phyloP scores from a whole-genome alignment of 2,888 invertebrate species.

The Thymelicus sylvestris region DNA sequence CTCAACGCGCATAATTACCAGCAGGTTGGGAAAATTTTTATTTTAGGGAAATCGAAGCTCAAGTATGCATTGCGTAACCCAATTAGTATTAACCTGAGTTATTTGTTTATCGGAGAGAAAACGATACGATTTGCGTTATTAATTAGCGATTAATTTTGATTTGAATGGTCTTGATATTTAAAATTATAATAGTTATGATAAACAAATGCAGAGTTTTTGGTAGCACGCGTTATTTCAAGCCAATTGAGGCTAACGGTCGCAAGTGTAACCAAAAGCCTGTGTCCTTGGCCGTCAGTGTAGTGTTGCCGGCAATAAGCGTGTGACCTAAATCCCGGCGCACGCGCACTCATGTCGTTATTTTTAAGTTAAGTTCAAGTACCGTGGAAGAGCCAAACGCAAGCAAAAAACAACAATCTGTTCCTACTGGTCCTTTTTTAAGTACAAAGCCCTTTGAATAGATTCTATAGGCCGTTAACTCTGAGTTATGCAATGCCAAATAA shows the following conservation, averaged over 20 bases:
- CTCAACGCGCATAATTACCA: conserved; percentile 28
- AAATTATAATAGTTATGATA: not conserved
- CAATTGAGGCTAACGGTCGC: conserved; percentile 42
- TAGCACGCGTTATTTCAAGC: conserved; percentile 42
- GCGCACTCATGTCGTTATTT: conserved; percentile 65
- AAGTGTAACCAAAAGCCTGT: conserved; percentile 48
- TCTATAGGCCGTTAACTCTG: conserved; percentile 33
- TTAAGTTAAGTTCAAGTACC: conserved; percentile 70
- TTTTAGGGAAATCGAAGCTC: conserved; percentile 21
- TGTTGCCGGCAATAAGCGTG: conserved; percentile 73
- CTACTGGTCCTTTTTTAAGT: conserved; percentile 29
- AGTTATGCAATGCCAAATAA: conserved; percentile 38
- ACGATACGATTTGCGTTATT: not conserved
- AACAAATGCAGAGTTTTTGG: conserved; percentile 24
- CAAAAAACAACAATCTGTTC: conserved; percentile 27
- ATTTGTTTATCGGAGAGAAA: not conserved
- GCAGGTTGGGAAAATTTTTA: conserved; percentile 25
- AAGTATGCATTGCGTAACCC: not conserved
- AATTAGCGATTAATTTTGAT: not conserved
- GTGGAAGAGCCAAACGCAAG: conserved; percentile 25
- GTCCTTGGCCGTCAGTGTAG: conserved; percentile 73
- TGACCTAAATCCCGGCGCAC: conserved; percentile 72
- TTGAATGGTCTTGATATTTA: not conserved
- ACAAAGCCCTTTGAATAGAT: conserved; percentile 32
- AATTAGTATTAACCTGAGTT: not conserved